These are phyloP conservation scores for Takifugu rubripes DNA, from an alignment of 2,797 vertebrate genomes.

Conservation along the genomic window DNA sequence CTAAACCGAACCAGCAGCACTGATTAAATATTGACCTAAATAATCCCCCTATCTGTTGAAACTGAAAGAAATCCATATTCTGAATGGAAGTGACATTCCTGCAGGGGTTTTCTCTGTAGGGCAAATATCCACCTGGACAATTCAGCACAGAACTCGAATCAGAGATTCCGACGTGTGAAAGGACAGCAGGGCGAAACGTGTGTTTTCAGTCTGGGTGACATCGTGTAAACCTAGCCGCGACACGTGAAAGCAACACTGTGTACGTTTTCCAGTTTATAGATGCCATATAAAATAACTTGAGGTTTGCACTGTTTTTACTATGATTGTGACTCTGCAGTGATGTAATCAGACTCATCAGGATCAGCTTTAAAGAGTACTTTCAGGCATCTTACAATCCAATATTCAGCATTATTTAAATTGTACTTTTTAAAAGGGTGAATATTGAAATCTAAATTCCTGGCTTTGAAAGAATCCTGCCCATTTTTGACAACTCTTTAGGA, in stretches of 20 bases:
- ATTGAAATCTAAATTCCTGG: too few relatives aligned
- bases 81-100: conserved; percentile 21
- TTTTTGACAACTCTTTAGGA: too few relatives aligned
- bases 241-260: conserved; percentile 1
- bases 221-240: background rate
- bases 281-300: conserved; percentile 12
- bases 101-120: conserved; percentile 19
- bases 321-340: background rate
- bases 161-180: conserved; percentile 4
- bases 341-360: background rate
- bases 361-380: background rate
- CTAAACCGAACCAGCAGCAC: background rate
- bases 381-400: too few relatives aligned
- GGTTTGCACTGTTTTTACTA: conserved; percentile 15
- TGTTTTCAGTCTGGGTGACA: background rate
- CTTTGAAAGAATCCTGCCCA: too few relatives aligned
- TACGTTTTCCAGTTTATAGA: conserved; percentile 14
- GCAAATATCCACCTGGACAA: conserved; percentile 1
- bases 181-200: background rate
- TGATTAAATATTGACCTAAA: conserved; percentile 16
- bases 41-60: conserved; percentile 26
- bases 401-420: too few relatives aligned
- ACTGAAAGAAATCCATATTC: conserved; percentile 19
- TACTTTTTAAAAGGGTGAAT: too few relatives aligned
- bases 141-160: background rate